Conservation (phyloP, 2,797 vertebrate species). For the Tragelaphus oryx region DNA sequence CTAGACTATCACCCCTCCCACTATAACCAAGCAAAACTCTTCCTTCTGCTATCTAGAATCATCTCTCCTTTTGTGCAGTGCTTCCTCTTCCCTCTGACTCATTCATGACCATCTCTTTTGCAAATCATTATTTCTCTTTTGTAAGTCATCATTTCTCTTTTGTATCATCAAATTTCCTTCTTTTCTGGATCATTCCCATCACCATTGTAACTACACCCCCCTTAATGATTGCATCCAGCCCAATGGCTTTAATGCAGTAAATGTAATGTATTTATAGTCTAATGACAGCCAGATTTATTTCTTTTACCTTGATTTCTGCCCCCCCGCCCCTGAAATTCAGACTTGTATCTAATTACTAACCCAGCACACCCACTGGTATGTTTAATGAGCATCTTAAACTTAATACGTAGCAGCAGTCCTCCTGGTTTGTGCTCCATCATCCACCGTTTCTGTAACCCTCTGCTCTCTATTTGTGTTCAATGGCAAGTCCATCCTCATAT, state of each 20-base stretch:
- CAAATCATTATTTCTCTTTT: not conserved
- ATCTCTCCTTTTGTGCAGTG: not conserved
- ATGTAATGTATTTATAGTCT: not conserved
- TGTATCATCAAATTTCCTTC: not conserved
- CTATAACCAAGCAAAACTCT: not conserved
- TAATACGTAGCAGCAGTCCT: rapidly evolving
- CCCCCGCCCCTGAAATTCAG: not conserved
- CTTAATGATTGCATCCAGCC: not conserved
- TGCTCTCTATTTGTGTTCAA: not conserved
- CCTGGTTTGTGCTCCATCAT: not conserved
- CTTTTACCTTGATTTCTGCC: not conserved
- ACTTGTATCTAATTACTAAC: not conserved
- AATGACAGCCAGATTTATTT: not conserved
- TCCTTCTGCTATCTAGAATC: not conserved
- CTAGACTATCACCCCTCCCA: not conserved
- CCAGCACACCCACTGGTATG: rapidly evolving
- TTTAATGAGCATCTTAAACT: not conserved
- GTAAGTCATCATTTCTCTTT: not conserved
- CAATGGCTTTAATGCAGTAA: not conserved
- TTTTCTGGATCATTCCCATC: not conserved
- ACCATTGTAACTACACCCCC: not conserved
- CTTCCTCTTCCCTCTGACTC: not conserved
- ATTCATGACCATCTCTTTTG: not conserved
- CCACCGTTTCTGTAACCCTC: too few species aligned
- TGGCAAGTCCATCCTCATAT: not conserved